A percentile compares a stretch with the other conserved stretches of the same genome.
These are phyloP conservation scores for Drosophila murphyi DNA, from an alignment of 1,140 invertebrate genomes.

Conservation along the genomic window DNA sequence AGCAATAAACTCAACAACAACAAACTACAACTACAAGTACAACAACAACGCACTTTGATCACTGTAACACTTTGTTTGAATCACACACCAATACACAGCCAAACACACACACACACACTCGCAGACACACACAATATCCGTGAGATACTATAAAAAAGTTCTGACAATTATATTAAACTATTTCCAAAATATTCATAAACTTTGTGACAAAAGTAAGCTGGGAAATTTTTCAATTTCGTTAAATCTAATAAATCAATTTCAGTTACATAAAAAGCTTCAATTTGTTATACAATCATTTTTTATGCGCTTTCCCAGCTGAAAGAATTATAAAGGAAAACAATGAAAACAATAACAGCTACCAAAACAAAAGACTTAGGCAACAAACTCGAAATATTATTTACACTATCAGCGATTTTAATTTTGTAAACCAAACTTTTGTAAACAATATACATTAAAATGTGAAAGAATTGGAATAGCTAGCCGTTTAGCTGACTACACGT, in stretches of 20 bases:
- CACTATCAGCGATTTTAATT: background rate
- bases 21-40: slow-evolving; percentile 40
- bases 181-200: background rate
- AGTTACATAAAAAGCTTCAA: background rate
- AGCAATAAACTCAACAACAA: slow-evolving; percentile 56
- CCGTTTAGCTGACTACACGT: slow-evolving; percentile 28
- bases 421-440: slow-evolving; percentile 7
- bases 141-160: slow-evolving; percentile 35
- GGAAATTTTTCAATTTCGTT: background rate
- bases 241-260: background rate
- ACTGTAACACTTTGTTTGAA: slow-evolving; percentile 66
- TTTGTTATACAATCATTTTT: background rate
- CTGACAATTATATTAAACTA: background rate
- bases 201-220: background rate
- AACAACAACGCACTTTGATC: slow-evolving; percentile 65
- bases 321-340: too few relatives aligned
- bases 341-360: background rate
- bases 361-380: slow-evolving; percentile 73
- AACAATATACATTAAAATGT: slow-evolving; percentile 29
- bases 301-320: background rate
- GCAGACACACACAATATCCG: slow-evolving; percentile 12
- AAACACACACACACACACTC: slow-evolving; percentile 30
- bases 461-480: slow-evolving; percentile 8
- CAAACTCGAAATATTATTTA: slow-evolving; percentile 49
- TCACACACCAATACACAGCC: slow-evolving; percentile 41